Conservation (phyloP, 2,113 vertebrate species). For the Anseranas semipalmata region DNA sequence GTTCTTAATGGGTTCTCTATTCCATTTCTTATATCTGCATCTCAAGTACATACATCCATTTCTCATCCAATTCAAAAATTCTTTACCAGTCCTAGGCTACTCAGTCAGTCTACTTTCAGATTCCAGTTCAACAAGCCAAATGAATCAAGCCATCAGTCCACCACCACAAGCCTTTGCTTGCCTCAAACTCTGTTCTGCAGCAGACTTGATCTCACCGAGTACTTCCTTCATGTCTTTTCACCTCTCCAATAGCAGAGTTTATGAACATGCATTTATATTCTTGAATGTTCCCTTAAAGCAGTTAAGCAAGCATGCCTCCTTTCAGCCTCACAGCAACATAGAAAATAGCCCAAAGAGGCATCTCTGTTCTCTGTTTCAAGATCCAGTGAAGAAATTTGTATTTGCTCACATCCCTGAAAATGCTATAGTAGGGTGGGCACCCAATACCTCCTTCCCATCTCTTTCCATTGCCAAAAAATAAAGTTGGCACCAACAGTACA, state of each 20-base stretch:
- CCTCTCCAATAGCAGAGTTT: background rate
- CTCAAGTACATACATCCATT: slow-evolving; percentile 39
- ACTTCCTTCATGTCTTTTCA: background rate
- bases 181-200: background rate
- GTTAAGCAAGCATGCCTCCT: background rate
- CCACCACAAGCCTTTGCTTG: background rate
- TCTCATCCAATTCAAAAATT: background rate
- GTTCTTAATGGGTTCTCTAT: background rate
- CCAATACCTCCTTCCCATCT: fast-evolving
- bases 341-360: background rate
- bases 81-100: background rate
- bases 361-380: background rate
- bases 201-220: background rate
- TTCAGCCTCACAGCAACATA: background rate
- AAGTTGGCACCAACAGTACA: fast-evolving
- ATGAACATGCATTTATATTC: fast-evolving
- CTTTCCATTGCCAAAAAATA: background rate
- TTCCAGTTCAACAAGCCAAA: background rate
- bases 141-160: background rate
- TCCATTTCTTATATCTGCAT: slow-evolving; percentile 3
- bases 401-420: background rate
- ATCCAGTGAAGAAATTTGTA: background rate
- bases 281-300: background rate
- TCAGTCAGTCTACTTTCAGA: slow-evolving; percentile 8
- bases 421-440: background rate